These are phyloP conservation scores for Trichonephila clavata DNA, from an alignment of 1,140 invertebrate species.

Conservation along the genomic window DNA sequence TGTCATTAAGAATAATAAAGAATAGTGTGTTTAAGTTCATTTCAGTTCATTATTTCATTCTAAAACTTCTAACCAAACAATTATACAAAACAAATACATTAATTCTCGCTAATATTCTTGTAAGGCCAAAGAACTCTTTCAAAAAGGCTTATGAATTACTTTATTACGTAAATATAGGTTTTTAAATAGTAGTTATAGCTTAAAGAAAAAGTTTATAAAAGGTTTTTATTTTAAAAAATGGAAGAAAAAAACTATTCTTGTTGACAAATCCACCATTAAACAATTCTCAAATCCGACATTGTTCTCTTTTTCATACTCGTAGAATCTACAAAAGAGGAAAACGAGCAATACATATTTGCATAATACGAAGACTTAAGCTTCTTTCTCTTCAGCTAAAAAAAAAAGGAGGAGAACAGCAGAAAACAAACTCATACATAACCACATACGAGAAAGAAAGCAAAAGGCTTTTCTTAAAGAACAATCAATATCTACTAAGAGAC, in stretches of 20 bases:
- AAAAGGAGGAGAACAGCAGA: not conserved
- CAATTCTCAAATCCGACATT: not conserved
- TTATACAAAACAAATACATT: too few species aligned
- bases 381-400: not conserved
- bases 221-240: too few species aligned
- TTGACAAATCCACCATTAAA: not conserved
- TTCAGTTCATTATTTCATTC: too few species aligned
- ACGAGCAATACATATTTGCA: not conserved
- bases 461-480: not conserved
- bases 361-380: not conserved
- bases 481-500: slow-evolving; percentile 21
- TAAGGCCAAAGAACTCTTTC: not conserved
- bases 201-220: not conserved
- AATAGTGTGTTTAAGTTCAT: too few species aligned
- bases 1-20: too few species aligned
- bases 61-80: too few species aligned
- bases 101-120: not conserved
- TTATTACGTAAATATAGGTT: not conserved
- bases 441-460: not conserved
- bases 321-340: not conserved
- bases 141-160: not conserved
- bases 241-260: not conserved
- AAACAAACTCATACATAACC: not conserved
- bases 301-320: not conserved
- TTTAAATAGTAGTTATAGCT: not conserved